Base-by-base conservation (phyloP, 2,888 invertebrate species). In the Halocaridina rubra region DNA sequence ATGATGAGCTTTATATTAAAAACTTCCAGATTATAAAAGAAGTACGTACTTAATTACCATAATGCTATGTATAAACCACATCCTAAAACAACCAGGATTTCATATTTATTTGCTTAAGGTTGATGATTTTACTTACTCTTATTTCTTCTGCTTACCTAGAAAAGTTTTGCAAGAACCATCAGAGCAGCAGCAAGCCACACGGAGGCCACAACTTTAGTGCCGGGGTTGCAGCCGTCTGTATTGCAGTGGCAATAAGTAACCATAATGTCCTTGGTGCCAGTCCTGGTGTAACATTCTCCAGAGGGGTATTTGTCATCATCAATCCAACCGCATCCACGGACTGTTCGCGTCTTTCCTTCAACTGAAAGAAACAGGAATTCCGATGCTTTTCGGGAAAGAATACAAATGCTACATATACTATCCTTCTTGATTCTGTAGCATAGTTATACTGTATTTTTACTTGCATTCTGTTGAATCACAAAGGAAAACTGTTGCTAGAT, bases 181-280 rank as follows among this genome's bases (percentile, higher is more conserved):
- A 77, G 53, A 3, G 53, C 67, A 27, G 69, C 39, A 19, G 77
- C 69, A 24, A 77, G 22, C 13, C 77, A 69, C 77, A 77, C 13
- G 24, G 77, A 77, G 46, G 77, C 71, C 57, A 77, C 10, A 16
- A 82, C 46, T 13, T 76, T 57, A 27, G 46, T 71, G 3, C 64
- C 87, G 7, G 80, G 24, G 77, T 87, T 87, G 59, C 87, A 87
- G 16, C 69, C 57, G 57, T 87, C 77, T 1, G 33, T 13, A 16
- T 75, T 32, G 64, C 87, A 87, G 80, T 85, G 81, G 75, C 87
- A 87, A 80, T 81, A 87, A 46, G 80, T 81, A n/a, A 81, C 72
- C 80, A 84, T 86, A 75, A 88, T 24, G 59, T 88, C 81, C 74
- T 87, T 87, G 33, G 84, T 87, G 72, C 88, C 84, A 10, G 84